Evolutionary conservation across 1,140 invertebrate species (phyloP), one percentile per base, ranked within the genome.

Genomic region (Agraylea sexmaculata): DNA sequence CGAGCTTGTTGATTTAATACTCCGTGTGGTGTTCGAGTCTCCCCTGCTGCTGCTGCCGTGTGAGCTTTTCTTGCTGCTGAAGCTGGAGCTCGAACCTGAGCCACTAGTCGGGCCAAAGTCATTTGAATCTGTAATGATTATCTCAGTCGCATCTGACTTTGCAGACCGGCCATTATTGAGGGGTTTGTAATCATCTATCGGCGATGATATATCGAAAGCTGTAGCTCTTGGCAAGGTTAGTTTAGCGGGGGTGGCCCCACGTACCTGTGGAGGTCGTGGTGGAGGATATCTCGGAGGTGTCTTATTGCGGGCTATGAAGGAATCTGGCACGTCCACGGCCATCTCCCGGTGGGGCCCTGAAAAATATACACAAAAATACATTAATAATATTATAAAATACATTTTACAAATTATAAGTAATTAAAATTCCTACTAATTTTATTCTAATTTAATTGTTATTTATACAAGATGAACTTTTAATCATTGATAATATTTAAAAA

Each of bases 251-350:
- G 40, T 52, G 60, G 60, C 52, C 58, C 54, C 48, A 56, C 61
- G 29, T 65, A 66, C 62, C 62, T 68, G 63, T 30, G 71, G 68
- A 37, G 73, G 74, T 49, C 78, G 76, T 12, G 77, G 81, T 19
- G 83, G 82, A 36, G 85, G 85, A 71, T 90, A 95, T 57, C 89
- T 77, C 49, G 87, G 92, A 47, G 83, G 87, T 44, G 79, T 92
- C 71, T 89, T 95, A 64, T 84, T 87, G 60, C 80, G 74, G 49
- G 76, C 85, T 50, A 94, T 80, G 68, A 97, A 96, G 54, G 80
- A 83, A 57, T 94, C 91, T 53, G 94, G 94, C 46, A 94, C 91
- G 68, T 97, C 94, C 56, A 98, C 91, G 54, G 94, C 88, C 86
- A 97, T 91, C 77, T 98, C 94, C 57, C 86, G 78, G 71, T 87